Percentiles rank a stretch among this genome's conserved stretches.
Evolutionary conservation across 1,140 invertebrate genomes (phyloP).

Genomic region (Cyclina sinensis): DNA sequence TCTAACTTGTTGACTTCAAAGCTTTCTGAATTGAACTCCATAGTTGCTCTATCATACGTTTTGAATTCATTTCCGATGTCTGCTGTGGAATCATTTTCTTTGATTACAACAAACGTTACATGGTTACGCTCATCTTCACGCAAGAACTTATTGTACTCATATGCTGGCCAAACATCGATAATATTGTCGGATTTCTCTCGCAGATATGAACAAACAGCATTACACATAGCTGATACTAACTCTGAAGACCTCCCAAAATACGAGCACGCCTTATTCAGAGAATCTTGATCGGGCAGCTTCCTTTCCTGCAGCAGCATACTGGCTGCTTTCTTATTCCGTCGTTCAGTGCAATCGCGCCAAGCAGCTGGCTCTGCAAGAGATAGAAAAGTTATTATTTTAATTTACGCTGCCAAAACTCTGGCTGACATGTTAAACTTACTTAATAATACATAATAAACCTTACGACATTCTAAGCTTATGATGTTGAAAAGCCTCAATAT

Average conservation of each 20-base stretch:
- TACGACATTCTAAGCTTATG: too few relatives aligned
- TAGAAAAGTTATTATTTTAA: too few relatives aligned
- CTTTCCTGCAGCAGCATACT: not conserved
- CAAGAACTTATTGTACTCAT: not conserved
- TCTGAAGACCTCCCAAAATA: not conserved
- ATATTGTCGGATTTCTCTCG: not conserved
- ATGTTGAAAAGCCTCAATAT: not conserved
- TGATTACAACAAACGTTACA: not conserved
- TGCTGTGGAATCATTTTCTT: not conserved
- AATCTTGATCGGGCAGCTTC: not conserved
- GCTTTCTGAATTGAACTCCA: not conserved
- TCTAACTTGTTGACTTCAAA: not conserved
- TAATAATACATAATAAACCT: too few relatives aligned
- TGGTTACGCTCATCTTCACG: not conserved
- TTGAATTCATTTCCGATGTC: not conserved
- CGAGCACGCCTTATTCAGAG: not conserved
- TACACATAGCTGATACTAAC: not conserved
- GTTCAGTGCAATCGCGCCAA: not conserved
- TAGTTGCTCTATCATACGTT: not conserved
- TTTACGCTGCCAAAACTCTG: too few relatives aligned
- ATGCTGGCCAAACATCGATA: not conserved
- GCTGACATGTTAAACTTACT: too few relatives aligned
- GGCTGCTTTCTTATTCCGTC: too few relatives aligned
- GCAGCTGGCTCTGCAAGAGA: not conserved
- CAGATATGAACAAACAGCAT: not conserved